Conservation (phyloP, 2,797 vertebrate species). For the Chloroceryle amazona region DNA sequence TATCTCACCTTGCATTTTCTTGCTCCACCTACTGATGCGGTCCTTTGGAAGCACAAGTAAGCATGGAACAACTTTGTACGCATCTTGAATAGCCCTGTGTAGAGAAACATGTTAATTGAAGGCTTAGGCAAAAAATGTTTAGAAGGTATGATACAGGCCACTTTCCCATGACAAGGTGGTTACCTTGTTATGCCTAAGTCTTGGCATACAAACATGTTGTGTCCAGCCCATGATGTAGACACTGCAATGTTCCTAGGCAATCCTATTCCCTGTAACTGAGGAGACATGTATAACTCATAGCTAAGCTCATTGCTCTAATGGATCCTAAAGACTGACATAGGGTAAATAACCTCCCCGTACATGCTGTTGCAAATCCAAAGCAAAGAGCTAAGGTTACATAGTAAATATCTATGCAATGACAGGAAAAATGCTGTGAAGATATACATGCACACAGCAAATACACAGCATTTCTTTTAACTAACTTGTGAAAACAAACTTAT, state of each 20-base stretch:
- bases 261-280: not conserved
- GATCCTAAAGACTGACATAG: not conserved
- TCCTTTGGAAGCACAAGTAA: not conserved
- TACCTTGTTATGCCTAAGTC: not conserved
- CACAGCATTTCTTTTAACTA: not conserved
- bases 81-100: not conserved
- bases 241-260: not conserved
- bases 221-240: not conserved
- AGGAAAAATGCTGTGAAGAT: not conserved
- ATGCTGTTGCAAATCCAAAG: not conserved
- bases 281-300: not conserved
- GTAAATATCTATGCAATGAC: not conserved
- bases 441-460: not conserved
- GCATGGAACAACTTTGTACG: not conserved
- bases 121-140: not conserved
- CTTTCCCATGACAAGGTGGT: not conserved
- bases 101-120: not conserved
- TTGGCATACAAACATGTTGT: accelerated
- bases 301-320: not conserved
- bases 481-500: not conserved
- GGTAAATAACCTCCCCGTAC: not conserved
- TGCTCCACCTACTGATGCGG: not conserved
- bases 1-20: not conserved
- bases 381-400: not conserved
- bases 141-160: not conserved